These are phyloP conservation scores for Halcyon senegalensis DNA, from an alignment of 2,113 vertebrate species.

Conservation along the genomic window DNA sequence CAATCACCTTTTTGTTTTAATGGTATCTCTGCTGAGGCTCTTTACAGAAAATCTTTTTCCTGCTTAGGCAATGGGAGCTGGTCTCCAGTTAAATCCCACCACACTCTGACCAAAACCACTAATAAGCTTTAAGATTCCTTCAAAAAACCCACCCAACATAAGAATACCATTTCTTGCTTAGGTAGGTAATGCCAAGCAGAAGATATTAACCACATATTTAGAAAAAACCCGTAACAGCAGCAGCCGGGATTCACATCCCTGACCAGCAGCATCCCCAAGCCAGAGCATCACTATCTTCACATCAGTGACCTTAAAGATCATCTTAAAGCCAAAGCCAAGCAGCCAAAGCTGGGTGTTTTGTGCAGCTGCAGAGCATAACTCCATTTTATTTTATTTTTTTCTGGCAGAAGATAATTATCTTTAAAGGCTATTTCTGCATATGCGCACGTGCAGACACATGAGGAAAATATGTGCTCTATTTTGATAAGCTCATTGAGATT, in stretches of 20 bases:
- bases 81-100: background rate
- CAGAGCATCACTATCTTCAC: no score
- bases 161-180: background rate
- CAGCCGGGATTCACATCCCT: background rate
- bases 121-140: background rate
- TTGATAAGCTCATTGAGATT: conserved; percentile 65
- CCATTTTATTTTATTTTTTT: background rate
- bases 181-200: background rate
- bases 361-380: background rate
- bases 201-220: background rate
- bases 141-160: background rate
- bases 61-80: background rate
- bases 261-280: background rate
- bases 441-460: rapidly evolving
- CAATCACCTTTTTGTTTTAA: conserved; percentile 25
- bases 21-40: background rate
- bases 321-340: background rate
- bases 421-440: conserved; percentile 12
- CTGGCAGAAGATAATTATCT: conserved; percentile 55
- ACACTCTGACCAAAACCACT: background rate
- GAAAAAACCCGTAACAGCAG: background rate
- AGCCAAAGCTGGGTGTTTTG: background rate
- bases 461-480: background rate
- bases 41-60: background rate
- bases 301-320: background rate